A percentile compares a stretch with the other conserved stretches of the same genome.
phyloP scores from a whole-genome alignment of 2,797 vertebrate genomes.

The Carduelis carduelis region DNA sequence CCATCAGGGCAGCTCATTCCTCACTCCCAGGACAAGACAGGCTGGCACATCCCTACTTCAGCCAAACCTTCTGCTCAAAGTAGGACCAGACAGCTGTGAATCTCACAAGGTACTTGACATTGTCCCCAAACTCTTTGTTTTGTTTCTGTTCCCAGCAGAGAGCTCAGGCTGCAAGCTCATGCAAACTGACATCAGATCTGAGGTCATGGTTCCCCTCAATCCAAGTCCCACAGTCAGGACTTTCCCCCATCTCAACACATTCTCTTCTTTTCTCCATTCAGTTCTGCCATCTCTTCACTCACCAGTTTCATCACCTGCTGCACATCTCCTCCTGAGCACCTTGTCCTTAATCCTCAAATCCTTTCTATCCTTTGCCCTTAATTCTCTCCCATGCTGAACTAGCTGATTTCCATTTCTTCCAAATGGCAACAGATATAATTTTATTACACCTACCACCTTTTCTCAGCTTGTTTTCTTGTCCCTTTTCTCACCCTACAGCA shows the following conservation, averaged over 20 bases:
- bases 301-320: not conserved
- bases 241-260: not conserved
- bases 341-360: not conserved
- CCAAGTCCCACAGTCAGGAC: not conserved
- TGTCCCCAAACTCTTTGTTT: not conserved
- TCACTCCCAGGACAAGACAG: not conserved
- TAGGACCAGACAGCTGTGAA: not conserved
- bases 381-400: not conserved
- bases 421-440: not conserved
- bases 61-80: not conserved
- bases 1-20: not conserved
- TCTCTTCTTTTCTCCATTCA: not conserved
- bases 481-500: not conserved
- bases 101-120: accelerated
- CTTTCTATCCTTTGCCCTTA: not conserved
- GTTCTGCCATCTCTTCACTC: not conserved
- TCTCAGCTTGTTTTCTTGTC: not conserved
- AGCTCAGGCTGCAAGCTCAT: not conserved
- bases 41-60: not conserved
- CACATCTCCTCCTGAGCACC: not conserved
- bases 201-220: not conserved
- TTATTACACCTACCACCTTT: not conserved
- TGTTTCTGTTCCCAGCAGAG: not conserved
- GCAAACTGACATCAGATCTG: not conserved
- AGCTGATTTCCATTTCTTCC: not conserved